Evolutionary conservation across 1,140 invertebrate genomes (phyloP).

Genomic region (Drosophila aff.): DNA sequence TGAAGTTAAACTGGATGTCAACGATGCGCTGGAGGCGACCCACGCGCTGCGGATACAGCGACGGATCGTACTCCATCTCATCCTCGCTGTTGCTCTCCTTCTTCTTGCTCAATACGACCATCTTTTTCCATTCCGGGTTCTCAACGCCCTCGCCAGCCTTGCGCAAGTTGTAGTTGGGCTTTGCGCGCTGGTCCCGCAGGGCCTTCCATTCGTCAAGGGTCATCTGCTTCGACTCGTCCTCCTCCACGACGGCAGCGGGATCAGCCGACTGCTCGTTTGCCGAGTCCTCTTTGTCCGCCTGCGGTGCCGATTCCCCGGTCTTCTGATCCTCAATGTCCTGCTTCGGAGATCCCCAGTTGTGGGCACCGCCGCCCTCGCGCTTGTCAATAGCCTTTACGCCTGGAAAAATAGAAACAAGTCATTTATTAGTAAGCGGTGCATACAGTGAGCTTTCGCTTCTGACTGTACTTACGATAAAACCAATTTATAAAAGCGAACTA

Average conservation of each 20-base stretch:
- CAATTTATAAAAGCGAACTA: background rate
- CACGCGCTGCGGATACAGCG: constrained; percentile 94
- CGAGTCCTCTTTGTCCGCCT: constrained; percentile 84
- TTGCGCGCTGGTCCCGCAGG: constrained; percentile 89
- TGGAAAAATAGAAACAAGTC: constrained; percentile 4
- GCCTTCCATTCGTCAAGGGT: constrained; percentile 96
- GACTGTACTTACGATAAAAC: background rate
- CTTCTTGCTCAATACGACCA: constrained; percentile 87
- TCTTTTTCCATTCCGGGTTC: constrained; percentile 95
- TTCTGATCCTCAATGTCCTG: constrained; percentile 93
- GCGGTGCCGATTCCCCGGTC: constrained; percentile 83
- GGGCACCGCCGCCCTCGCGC: constrained; percentile 95
- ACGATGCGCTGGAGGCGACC: constrained; percentile 94
- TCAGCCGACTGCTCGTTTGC: constrained; percentile 86
- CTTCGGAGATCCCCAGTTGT: constrained; percentile 97
- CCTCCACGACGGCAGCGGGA: constrained; percentile 85
- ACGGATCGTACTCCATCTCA: constrained; percentile 90
- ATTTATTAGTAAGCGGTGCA: background rate
- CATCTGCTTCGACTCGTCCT: constrained; percentile 92
- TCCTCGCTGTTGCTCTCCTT: constrained; percentile 87
- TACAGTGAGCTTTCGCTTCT: background rate
- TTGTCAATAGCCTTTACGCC: constrained; percentile 97
- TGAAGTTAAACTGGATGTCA: constrained; percentile 96
- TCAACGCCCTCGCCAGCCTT: constrained; percentile 97
- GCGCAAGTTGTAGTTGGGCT: constrained; percentile 94